Conservation (phyloP, 2,888 invertebrate species). For the Bembecia ichneumoniformis region DNA sequence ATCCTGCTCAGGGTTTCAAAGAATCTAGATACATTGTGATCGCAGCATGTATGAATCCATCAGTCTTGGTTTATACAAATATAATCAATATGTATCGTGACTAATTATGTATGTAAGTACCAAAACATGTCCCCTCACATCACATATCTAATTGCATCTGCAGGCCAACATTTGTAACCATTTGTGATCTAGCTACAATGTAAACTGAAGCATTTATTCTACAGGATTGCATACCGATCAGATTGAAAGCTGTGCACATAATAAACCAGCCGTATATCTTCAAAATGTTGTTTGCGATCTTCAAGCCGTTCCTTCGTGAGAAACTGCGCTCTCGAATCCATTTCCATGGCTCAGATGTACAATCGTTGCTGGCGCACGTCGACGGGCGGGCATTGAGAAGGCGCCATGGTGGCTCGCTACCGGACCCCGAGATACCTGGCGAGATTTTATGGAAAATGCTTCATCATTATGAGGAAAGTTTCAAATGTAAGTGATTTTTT, state of each 20-base stretch:
- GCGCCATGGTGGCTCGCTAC: constrained; percentile 77
- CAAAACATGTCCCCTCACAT: no score
- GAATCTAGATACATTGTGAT: no score
- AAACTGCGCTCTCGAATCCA: constrained; percentile 83
- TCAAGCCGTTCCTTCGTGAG: constrained; percentile 90
- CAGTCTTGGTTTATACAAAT: no score
- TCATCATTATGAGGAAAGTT: constrained; percentile 76
- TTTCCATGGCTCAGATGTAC: constrained; percentile 81
- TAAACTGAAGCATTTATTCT: background rate
- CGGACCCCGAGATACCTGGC: constrained; percentile 75
- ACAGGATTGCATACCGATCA: constrained; percentile 85
- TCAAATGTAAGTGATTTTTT: constrained; percentile 68
- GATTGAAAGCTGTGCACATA: constrained; percentile 88
- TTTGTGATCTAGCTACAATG: no score
- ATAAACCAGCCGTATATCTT: constrained; percentile 91
- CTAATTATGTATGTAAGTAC: no score
- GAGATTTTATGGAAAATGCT: constrained; percentile 78
- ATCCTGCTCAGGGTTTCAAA: no score
- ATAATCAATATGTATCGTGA: no score
- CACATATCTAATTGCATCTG: no score
- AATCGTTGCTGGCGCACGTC: constrained; percentile 72
- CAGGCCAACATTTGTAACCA: no score
- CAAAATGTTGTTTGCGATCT: constrained; percentile 87
- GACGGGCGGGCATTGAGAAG: constrained; percentile 73
- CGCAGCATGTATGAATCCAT: no score